Conservation (phyloP, 2,888 invertebrate genomes). For the Eristalinus sepulchralis region DNA sequence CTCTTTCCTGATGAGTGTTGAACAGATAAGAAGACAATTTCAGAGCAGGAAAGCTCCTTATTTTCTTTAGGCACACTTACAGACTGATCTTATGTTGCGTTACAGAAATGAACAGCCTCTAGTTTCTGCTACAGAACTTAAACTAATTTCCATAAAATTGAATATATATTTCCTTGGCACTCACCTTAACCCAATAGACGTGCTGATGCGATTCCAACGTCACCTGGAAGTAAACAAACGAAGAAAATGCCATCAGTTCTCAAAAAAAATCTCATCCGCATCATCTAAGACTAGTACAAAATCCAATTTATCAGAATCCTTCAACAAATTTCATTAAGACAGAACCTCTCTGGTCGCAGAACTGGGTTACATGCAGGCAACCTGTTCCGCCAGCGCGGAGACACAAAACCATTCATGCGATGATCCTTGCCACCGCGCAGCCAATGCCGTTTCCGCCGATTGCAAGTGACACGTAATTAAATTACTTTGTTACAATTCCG, state of each 20-base stretch:
- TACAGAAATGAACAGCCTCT: too few relatives aligned
- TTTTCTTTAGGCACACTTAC: too few relatives aligned
- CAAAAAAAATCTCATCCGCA: not conserved
- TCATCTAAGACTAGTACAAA: not conserved
- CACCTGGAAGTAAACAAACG: not conserved
- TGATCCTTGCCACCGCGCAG: slow-evolving; percentile 22
- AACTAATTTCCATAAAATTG: not conserved
- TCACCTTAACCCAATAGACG: not conserved
- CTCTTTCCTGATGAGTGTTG: too few relatives aligned
- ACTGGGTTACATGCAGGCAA: not conserved
- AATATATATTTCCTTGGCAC: not conserved
- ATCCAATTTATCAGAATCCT: not conserved
- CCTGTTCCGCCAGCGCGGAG: not conserved
- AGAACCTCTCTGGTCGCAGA: not conserved
- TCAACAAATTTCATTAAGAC: not conserved
- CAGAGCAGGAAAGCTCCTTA: too few relatives aligned
- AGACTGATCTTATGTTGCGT: too few relatives aligned
- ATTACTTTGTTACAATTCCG: slow-evolving; percentile 32
- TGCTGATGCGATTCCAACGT: not conserved
- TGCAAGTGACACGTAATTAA: slow-evolving; percentile 31
- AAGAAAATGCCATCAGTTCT: not conserved
- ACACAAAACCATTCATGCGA: not conserved
- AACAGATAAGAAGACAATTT: too few relatives aligned
- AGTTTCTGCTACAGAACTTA: not conserved
- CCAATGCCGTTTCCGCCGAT: not conserved